A percentile compares a stretch with the other conserved stretches of the same genome.
phyloP scores from a whole-genome alignment of 2,797 vertebrate genomes.

The Hybognathus amarus region DNA sequence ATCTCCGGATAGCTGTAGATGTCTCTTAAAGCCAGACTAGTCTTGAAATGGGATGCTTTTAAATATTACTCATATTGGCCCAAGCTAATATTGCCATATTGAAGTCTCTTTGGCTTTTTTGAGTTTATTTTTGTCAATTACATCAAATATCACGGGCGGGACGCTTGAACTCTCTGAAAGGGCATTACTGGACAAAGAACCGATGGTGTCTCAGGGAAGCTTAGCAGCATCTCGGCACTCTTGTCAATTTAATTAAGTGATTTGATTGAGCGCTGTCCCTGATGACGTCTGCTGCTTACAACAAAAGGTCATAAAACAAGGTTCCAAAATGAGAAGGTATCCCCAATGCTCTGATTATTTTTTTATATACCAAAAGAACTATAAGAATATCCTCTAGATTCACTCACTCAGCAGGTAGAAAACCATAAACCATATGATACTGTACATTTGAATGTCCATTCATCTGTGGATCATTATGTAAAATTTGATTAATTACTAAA shows the following conservation, averaged over 20 bases:
- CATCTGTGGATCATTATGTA: not conserved
- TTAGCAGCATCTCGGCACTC: slow-evolving; percentile 55
- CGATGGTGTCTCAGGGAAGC: slow-evolving; percentile 41
- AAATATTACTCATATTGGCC: slow-evolving; percentile 68
- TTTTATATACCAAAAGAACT: not conserved
- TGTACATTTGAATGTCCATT: slow-evolving; percentile 1
- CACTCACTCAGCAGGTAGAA: not conserved
- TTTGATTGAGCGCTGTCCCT: slow-evolving; percentile 32
- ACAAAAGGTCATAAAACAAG: slow-evolving; percentile 25
- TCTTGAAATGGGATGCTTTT: slow-evolving; percentile 62
- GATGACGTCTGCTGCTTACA: slow-evolving; percentile 42
- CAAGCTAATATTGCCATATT: slow-evolving; percentile 66
- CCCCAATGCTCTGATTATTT: not conserved
- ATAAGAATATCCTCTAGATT: not conserved
- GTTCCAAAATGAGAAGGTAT: slow-evolving; percentile 17
- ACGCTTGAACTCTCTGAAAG: slow-evolving; percentile 17
- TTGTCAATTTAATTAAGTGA: slow-evolving; percentile 61
- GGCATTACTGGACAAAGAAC: slow-evolving; percentile 39
- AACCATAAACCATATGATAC: not conserved
- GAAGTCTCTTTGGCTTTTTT: slow-evolving; percentile 61
- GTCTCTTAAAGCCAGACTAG: slow-evolving; percentile 56
- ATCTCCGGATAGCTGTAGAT: slow-evolving; percentile 62
- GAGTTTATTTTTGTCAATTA: slow-evolving; percentile 57
- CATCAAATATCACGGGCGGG: slow-evolving; percentile 66
- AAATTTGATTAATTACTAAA: not conserved